Base-by-base conservation (phyloP, 2,113 vertebrate species). In the Nestor notabilis region DNA sequence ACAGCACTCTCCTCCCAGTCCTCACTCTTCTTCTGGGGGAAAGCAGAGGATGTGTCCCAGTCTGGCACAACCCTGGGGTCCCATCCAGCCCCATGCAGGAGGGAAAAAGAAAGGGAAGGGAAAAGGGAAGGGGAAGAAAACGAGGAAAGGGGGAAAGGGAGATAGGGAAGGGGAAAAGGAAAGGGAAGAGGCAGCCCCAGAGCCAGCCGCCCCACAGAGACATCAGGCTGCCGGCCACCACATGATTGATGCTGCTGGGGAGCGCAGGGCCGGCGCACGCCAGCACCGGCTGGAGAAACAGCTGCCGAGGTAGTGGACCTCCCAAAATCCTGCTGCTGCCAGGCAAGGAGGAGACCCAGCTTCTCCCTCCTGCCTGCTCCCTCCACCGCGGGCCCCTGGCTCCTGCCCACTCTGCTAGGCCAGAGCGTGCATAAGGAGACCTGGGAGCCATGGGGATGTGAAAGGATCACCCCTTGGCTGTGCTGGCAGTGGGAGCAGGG, bases 321-420 rank as follows among this genome's bases (percentile, higher is more conserved):
- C 89, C 96, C 96, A 53, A 95, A 95, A 89, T 68, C 92, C 93
- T 68, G 61, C 94, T 87, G 87, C 87, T 71, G 69, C n/a, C 75
- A 92, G 81, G 94, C 93, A 94, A 94, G 90, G 91, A 33, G 28
- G 11, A 58, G 47, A 77, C 27, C 11, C 1, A 3, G 90, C 79
- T 46, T 50, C 80, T 61, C 44, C 53, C 66, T 83, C 65, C 79
- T 21, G 9, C 35, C 60, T 2, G 0, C 49, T 83, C 37, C 28
- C 69, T 64, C 65, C 81, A 13, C 24, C 39, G 28, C 1, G 10
- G 10, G 33, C 21, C 41, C 64, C 47, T 17, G 0, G 3, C 49
- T 50, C 35, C 75, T 11, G 63, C 84, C 17, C 0, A 7, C 2
- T 10, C 46, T 46, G 37, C 49, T 10, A 24, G 33, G 56, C n/a